A percentile compares a stretch with the other conserved stretches of the same genome.
phyloP scores from a whole-genome alignment of 2,888 invertebrate species.

The Pyrrhosoma nymphula region DNA sequence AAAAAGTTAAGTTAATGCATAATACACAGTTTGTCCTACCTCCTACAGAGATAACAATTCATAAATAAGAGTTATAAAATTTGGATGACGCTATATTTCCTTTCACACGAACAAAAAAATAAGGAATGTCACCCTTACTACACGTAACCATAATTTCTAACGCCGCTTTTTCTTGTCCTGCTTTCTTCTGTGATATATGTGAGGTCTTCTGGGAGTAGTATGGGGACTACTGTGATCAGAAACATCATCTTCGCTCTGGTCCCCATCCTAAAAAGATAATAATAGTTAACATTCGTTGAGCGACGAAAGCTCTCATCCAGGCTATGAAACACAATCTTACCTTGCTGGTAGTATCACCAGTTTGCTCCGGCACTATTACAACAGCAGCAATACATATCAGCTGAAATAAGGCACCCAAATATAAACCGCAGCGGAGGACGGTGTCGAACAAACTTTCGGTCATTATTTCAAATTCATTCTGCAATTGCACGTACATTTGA shows the following conservation, averaged over 20 bases:
- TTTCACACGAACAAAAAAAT: not conserved
- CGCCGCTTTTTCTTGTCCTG: constrained; percentile 76
- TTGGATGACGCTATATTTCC: not conserved
- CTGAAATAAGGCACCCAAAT: constrained; percentile 74
- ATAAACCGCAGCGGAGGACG: constrained; percentile 73
- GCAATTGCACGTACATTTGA: constrained; percentile 37
- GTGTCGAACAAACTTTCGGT: constrained; percentile 70
- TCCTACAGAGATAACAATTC: not conserved
- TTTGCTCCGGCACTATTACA: constrained; percentile 73
- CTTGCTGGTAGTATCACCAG: constrained; percentile 25
- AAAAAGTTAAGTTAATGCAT: not conserved
- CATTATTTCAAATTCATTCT: constrained; percentile 63
- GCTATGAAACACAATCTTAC: not conserved
- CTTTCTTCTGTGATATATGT: constrained; percentile 75
- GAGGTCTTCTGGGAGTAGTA: constrained; percentile 74
- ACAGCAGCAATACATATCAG: constrained; percentile 74
- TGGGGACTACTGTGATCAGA: constrained; percentile 76
- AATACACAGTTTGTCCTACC: not conserved
- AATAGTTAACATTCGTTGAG: not conserved
- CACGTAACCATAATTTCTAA: constrained; percentile 67
- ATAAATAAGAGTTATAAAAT: not conserved
- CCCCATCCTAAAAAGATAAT: constrained; percentile 74
- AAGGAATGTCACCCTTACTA: not conserved
- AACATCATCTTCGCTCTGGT: constrained; percentile 75
- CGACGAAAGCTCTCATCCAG: not conserved